These are phyloP conservation scores for Eupithecia insigniata DNA, from an alignment of 2,888 invertebrate genomes.

Conservation along the genomic window DNA sequence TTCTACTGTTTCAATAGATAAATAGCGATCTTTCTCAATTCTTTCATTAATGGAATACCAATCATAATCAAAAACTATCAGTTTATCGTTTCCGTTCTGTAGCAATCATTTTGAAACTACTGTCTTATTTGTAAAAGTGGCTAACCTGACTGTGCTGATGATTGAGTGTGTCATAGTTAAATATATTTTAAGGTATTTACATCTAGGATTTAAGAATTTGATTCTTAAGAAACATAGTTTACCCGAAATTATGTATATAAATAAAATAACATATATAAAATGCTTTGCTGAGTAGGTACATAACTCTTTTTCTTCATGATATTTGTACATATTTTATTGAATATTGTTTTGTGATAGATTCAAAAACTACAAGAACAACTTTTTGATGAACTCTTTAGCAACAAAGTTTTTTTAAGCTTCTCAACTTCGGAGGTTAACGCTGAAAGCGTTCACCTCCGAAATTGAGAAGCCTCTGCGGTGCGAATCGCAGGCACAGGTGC, in stretches of 20 bases:
- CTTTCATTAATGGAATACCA: conserved; percentile 25
- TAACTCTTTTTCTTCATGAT: too few species aligned
- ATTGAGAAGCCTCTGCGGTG: too few species aligned
- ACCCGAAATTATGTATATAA: neutral
- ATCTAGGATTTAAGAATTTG: neutral
- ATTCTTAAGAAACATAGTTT: neutral
- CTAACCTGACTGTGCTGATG: neutral
- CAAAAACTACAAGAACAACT: too few species aligned
- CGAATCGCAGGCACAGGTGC: too few species aligned
- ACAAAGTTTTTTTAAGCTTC: too few species aligned
- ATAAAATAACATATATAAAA: neutral
- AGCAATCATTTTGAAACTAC: conserved; percentile 32
- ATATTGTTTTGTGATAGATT: neutral
- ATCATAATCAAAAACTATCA: conserved; percentile 26
- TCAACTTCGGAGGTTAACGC: too few species aligned
- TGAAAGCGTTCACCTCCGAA: too few species aligned
- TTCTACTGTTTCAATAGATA: conserved; percentile 9
- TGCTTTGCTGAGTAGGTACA: too few species aligned
- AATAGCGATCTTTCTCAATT: conserved; percentile 18
- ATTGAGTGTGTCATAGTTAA: neutral
- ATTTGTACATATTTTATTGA: too few species aligned
- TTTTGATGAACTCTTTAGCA: neutral
- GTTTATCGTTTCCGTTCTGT: conserved; percentile 28
- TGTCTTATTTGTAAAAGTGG: conserved; percentile 11
- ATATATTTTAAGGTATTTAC: neutral